Evolutionary conservation across 1,140 invertebrate species (phyloP), one percentile per base, ranked within the genome.

Genomic region (Myzus persicae): DNA sequence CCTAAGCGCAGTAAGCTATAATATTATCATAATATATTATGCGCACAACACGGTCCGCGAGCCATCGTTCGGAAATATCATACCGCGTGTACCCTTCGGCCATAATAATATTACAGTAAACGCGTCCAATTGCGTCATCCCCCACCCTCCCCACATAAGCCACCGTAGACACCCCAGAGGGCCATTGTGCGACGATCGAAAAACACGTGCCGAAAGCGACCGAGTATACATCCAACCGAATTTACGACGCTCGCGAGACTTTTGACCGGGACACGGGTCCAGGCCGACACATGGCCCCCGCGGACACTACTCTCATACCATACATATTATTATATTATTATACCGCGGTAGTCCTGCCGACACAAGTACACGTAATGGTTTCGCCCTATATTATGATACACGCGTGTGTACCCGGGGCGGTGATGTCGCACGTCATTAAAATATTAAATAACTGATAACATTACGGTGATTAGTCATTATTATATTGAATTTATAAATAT

Each of bases 221-320:
- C 20, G n/a, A 38, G 91, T 59, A 59, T 59, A 31, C 31, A 14
- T 59, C 76, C 67, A 26, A n/a, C 48, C 51, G 76, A 51, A 92
- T 92, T 92, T 92, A 84, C 76, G 81, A 92, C 31, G 76, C 76
- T 92, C 91, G 31, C 8, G 91, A 92, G 91, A 92, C 76, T 82
- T 92, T 92, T 92, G 91, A 92, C 90, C 90, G 59, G 4, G n/a
- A 81, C 90, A 91, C 87, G n/a, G 26, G n/a, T n/a, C 85, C 44
- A 5, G 31, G 1, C 31, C 59, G 14, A 67, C 59, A 38, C 82
- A 42, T 8, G 9, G 36, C 40, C 76, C 76, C 40, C 59, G 59
- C 11, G 59, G 82, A 24, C 82, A 8, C 7, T 26, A 11, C 76
- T 42, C 18, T 38, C 6, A 26, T 42, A 40, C 82, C 82, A 26